A percentile compares a stretch with the other conserved stretches of the same genome.
phyloP scores from a whole-genome alignment of 2,797 vertebrate species.

The Falco novaeseelandiae region DNA sequence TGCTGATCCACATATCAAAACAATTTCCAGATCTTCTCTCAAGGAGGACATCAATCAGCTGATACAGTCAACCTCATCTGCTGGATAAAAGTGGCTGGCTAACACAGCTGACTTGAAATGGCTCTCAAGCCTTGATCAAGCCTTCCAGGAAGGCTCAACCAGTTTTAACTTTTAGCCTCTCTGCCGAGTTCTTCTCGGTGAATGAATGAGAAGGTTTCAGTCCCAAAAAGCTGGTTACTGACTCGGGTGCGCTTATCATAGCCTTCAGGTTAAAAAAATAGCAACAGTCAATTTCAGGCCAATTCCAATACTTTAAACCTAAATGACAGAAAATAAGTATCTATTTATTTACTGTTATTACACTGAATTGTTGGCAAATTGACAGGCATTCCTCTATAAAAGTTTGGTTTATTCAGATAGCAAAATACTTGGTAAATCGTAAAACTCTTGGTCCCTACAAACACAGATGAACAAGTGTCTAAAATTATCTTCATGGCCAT shows the following conservation, averaged over 20 bases:
- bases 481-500: neutral
- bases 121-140: neutral
- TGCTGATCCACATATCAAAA: neutral
- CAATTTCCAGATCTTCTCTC: neutral
- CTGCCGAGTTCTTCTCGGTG: neutral
- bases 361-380: neutral
- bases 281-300: neutral
- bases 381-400: neutral
- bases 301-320: neutral
- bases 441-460: neutral
- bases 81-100: neutral
- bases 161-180: neutral
- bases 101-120: neutral
- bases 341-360: neutral
- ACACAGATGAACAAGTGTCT: neutral
- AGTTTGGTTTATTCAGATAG: neutral
- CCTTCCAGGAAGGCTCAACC: neutral
- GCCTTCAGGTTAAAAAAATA: neutral
- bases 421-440: neutral
- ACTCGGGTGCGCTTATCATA: neutral
- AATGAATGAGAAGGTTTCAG: neutral
- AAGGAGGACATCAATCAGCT: neutral
- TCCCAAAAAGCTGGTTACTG: neutral
- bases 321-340: neutral
- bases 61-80: neutral